Percentiles rank a stretch among this genome's conserved stretches.
These are phyloP conservation scores for Galagoides demidoff DNA, from an alignment of 2,797 vertebrate species.

Conservation along the genomic window DNA sequence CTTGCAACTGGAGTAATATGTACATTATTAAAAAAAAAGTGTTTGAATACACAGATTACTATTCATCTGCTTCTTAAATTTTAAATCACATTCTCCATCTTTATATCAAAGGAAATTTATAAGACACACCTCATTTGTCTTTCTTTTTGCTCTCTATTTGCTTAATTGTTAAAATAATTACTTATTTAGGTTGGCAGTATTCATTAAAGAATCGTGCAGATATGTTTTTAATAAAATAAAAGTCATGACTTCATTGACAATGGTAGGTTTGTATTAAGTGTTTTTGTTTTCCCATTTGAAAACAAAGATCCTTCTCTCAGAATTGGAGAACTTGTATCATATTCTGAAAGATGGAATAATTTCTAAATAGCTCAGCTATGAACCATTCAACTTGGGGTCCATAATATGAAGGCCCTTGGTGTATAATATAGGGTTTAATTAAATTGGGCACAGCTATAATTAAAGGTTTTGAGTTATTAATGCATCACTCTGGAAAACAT, in stretches of 20 bases:
- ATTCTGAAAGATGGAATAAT: constrained; percentile 69
- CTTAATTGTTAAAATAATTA: constrained; percentile 24
- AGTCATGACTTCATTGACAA: neutral
- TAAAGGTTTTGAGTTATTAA: constrained; percentile 84
- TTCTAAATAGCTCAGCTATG: constrained; percentile 74
- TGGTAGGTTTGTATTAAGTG: neutral
- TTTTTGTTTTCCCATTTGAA: neutral
- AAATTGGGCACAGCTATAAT: constrained; percentile 80
- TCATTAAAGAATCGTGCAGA: neutral
- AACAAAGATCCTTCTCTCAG: constrained; percentile 51
- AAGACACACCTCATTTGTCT: neutral
- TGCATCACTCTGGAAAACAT: constrained; percentile 80
- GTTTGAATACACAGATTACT: neutral
- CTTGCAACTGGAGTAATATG: neutral
- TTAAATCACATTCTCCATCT: neutral
- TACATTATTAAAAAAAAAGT: neutral
- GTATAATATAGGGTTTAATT: constrained; percentile 82
- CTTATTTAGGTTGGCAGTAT: neutral
- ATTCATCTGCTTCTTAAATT: constrained; percentile 26
- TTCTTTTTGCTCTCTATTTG: neutral
- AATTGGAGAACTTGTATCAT: constrained; percentile 60
- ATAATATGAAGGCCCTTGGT: constrained; percentile 67
- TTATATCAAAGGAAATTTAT: neutral
- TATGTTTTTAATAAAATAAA: constrained; percentile 4
- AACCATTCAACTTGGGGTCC: constrained; percentile 74